phyloP scores from a whole-genome alignment of 2,797 vertebrate species.

The Tragopan temminckii region DNA sequence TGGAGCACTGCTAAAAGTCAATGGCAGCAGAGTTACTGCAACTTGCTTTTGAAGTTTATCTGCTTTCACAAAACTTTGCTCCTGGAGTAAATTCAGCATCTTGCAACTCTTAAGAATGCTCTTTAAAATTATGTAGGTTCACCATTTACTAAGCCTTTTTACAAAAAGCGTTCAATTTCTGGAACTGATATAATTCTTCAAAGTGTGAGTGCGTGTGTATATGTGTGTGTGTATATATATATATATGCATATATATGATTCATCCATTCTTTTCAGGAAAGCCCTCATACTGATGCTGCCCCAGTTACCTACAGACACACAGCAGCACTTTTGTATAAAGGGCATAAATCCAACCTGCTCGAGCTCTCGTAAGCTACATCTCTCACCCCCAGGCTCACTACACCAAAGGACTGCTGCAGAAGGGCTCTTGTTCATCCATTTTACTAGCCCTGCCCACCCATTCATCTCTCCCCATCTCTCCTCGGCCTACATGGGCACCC shows the following conservation, averaged over 20 bases:
- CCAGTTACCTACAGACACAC: not conserved
- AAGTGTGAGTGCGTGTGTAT: not conserved
- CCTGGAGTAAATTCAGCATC: not conserved
- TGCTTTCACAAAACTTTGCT: not conserved
- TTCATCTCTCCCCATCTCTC: not conserved
- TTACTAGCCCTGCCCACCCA: not conserved
- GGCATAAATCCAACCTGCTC: not conserved
- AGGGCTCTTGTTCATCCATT: not conserved
- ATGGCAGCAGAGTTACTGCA: not conserved
- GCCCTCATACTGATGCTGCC: not conserved
- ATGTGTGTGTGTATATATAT: not conserved
- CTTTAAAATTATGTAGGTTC: not conserved
- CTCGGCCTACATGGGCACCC: not conserved
- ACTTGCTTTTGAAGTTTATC: not conserved
- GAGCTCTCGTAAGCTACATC: fast-evolving
- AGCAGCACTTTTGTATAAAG: not conserved
- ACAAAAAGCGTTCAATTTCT: not conserved
- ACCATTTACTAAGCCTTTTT: not conserved
- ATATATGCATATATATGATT: not conserved
- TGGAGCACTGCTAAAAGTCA: not conserved
- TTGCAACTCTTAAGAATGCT: fast-evolving
- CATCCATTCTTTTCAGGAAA: not conserved
- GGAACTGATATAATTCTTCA: not conserved
- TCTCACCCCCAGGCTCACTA: not conserved
- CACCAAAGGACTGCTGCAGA: not conserved